phyloP scores from a whole-genome alignment of 1,140 invertebrate species.

The Oryzaephilus surinamensis region DNA sequence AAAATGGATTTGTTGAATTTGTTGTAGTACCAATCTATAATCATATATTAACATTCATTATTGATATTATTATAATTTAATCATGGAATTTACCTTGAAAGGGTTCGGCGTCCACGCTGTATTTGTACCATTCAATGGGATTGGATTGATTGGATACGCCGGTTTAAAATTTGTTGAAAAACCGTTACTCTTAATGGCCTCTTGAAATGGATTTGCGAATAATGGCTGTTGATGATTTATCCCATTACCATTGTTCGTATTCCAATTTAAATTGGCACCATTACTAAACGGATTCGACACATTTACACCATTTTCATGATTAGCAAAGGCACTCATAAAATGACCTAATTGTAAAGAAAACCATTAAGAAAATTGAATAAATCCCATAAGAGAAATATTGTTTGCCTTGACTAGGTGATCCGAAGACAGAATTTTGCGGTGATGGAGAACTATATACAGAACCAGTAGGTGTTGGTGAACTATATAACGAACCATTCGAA shows the following conservation, averaged over 20 bases:
- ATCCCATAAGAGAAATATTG: constrained; percentile 1
- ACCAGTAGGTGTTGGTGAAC: constrained; percentile 32
- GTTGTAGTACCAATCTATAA: constrained; percentile 25
- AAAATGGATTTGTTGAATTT: constrained; percentile 34
- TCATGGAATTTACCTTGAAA: constrained; percentile 27
- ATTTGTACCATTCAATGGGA: constrained; percentile 14
- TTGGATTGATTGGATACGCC: constrained; percentile 15
- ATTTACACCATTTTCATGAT: constrained; percentile 16
- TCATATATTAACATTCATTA: constrained; percentile 9
- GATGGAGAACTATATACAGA: constrained; percentile 33
- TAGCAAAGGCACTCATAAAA: constrained; percentile 27
- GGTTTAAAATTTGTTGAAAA: constrained; percentile 25
- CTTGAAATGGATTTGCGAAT: constrained; percentile 24
- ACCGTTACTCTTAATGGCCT: constrained; percentile 15
- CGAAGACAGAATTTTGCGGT: constrained; percentile 33
- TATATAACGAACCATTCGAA: constrained; percentile 33
- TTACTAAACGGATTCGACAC: constrained; percentile 21
- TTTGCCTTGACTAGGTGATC: constrained; percentile 35
- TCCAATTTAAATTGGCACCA: constrained; percentile 13
- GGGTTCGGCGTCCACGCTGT: constrained; percentile 30
- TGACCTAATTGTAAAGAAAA: constrained; percentile 24
- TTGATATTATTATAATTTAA: constrained; percentile 1
- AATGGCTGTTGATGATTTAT: constrained; percentile 14
- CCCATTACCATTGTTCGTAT: constrained; percentile 1
- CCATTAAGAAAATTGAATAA: not conserved